These are phyloP conservation scores for Xestia rhomboidea DNA, from an alignment of 2,888 invertebrate species.

Conservation along the genomic window DNA sequence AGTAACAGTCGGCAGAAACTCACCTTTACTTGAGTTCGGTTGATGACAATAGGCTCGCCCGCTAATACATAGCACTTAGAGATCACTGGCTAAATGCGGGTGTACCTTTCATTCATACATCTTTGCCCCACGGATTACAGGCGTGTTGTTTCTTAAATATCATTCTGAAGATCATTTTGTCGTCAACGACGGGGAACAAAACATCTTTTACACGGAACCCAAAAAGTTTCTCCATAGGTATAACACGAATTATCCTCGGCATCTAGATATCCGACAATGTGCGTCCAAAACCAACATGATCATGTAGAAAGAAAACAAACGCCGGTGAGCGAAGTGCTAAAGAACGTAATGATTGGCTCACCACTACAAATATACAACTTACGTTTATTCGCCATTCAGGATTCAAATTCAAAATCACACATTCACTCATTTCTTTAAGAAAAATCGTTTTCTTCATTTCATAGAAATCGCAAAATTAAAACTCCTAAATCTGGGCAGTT, in stretches of 20 bases:
- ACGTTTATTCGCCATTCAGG: too few species aligned
- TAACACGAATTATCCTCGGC: neutral
- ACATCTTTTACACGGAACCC: slow-evolving; percentile 31
- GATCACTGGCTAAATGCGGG: neutral
- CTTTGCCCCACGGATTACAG: neutral
- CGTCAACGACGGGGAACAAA: neutral
- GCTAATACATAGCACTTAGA: neutral
- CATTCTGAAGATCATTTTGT: neutral
- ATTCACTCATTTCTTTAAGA: too few species aligned
- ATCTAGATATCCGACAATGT: slow-evolving; percentile 56
- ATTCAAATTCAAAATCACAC: too few species aligned
- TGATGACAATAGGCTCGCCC: neutral
- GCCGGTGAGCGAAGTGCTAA: slow-evolving; percentile 60
- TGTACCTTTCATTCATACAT: neutral
- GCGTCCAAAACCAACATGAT: slow-evolving; percentile 78
- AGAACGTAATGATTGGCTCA: slow-evolving; percentile 72
- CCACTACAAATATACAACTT: slow-evolving; percentile 71
- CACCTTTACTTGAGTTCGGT: neutral
- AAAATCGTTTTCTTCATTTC: neutral
- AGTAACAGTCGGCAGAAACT: neutral
- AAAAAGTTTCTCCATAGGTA: neutral
- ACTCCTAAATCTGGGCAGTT: neutral
- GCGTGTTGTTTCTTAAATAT: neutral
- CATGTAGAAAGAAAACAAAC: slow-evolving; percentile 74
- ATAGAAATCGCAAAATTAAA: neutral